Evolutionary conservation across 2,888 invertebrate genomes (phyloP).

Genomic region (Steinernema scapterisci): DNA sequence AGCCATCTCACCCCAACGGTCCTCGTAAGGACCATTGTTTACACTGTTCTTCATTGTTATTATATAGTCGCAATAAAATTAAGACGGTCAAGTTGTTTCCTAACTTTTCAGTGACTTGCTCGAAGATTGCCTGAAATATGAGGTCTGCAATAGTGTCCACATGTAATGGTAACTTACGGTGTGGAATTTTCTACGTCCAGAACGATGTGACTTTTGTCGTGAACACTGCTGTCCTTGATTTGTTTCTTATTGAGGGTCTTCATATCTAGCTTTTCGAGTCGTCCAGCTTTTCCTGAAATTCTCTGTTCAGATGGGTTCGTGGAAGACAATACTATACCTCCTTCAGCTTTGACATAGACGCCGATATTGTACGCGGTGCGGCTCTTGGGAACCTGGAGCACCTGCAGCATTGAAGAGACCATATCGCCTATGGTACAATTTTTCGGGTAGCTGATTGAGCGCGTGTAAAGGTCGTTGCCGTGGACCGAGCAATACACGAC

Average conservation of each 20-base stretch:
- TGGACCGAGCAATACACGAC: slow-evolving; percentile 49
- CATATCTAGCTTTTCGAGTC: slow-evolving; percentile 34
- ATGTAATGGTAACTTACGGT: not conserved
- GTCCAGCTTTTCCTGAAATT: slow-evolving; percentile 19
- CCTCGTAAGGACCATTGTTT: not conserved
- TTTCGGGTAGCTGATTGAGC: slow-evolving; percentile 45
- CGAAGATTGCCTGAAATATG: not conserved
- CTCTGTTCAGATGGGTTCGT: too few species aligned
- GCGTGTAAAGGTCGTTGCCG: slow-evolving; percentile 44
- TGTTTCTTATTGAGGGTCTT: slow-evolving; percentile 35
- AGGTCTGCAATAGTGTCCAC: too few species aligned
- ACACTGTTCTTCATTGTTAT: not conserved
- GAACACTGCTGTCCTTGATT: slow-evolving; percentile 32
- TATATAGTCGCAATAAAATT: not conserved
- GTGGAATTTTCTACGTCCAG: slow-evolving; percentile 37
- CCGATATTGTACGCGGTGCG: slow-evolving; percentile 42
- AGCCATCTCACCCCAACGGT: not conserved
- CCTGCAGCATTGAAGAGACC: slow-evolving; percentile 47
- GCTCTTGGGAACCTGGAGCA: slow-evolving; percentile 41
- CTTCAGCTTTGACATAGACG: slow-evolving; percentile 34
- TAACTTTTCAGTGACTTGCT: not conserved
- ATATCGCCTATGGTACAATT: slow-evolving; percentile 43
- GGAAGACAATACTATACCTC: not conserved
- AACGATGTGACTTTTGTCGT: slow-evolving; percentile 36
- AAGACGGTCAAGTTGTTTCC: not conserved